Evolutionary conservation across 2,797 vertebrate genomes (phyloP).

Genomic region (Microchirus variegatus): DNA sequence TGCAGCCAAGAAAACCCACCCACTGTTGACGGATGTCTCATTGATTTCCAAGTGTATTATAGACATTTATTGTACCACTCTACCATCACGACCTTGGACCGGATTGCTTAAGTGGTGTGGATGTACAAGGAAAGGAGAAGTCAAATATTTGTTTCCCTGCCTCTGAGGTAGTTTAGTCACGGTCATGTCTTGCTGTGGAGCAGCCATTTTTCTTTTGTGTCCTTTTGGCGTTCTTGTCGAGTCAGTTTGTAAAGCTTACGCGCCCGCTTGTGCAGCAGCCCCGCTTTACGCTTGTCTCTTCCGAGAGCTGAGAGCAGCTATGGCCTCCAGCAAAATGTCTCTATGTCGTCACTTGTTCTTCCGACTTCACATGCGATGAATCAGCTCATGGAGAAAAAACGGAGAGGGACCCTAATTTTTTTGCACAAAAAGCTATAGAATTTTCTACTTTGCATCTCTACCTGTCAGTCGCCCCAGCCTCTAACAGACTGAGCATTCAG

Average conservation of each 20-base stretch:
- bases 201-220: constrained; percentile 1
- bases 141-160: background rate
- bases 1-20: too few species aligned
- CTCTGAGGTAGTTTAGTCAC: constrained; percentile 26
- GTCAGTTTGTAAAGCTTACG: constrained; percentile 3
- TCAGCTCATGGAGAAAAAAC: constrained; percentile 3
- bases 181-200: background rate
- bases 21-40: too few species aligned
- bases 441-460: constrained; percentile 51
- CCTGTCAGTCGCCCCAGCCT: constrained; percentile 36
- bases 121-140: background rate
- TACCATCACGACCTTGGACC: constrained; percentile 11
- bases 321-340: constrained; percentile 32
- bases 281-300: constrained; percentile 26
- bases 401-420: constrained; percentile 8
- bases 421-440: constrained; percentile 39
- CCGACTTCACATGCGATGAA: constrained; percentile 27
- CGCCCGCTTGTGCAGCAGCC: constrained; percentile 14
- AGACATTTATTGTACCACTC: constrained; percentile 4
- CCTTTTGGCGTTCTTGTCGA: background rate
- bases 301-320: constrained; percentile 22
- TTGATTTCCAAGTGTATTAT: constrained; percentile 4
- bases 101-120: constrained; percentile 3
- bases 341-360: constrained; percentile 29
- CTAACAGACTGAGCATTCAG: constrained; percentile 39